Conservation (phyloP, 2,113 vertebrate genomes). For the Corythoichthys haematopterus region DNA sequence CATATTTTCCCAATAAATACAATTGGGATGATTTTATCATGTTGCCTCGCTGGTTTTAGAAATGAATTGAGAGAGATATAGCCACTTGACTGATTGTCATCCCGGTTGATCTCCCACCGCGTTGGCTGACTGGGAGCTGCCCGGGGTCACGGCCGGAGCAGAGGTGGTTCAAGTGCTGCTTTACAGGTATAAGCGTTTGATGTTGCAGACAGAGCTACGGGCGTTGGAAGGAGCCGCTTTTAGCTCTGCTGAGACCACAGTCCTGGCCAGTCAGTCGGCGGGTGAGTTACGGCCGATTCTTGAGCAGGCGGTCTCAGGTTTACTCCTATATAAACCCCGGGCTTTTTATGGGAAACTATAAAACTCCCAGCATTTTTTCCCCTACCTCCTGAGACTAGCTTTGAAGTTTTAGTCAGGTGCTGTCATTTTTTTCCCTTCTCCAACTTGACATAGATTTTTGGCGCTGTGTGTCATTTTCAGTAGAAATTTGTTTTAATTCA, state of each 20-base stretch:
- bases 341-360: constrained; percentile 71
- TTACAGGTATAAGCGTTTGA: constrained; percentile 63
- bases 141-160: constrained; percentile 42
- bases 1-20: constrained; percentile 39
- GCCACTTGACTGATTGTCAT: constrained; percentile 18
- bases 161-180: constrained; percentile 46
- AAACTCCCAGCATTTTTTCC: constrained; percentile 65
- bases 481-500: constrained; percentile 48
- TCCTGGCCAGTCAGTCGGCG: constrained; percentile 55
- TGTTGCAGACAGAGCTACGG: constrained; percentile 43
- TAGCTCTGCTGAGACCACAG: constrained; percentile 45
- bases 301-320: constrained; percentile 63
- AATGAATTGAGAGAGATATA: constrained; percentile 10
- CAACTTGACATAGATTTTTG: constrained; percentile 57
- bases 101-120: constrained; percentile 26
- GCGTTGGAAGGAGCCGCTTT: constrained; percentile 24
- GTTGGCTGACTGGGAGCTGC: constrained; percentile 31
- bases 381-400: constrained; percentile 57
- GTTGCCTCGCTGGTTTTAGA: neutral
- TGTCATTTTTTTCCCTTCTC: constrained; percentile 46
- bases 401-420: constrained; percentile 74
- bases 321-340: constrained; percentile 69
- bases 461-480: constrained; percentile 55
- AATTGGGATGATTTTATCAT: neutral
- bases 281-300: constrained; percentile 65